Evolutionary conservation across 2,888 invertebrate genomes (phyloP), one percentile per base, ranked within the genome.

Genomic region (Diplazon laetatorius): DNA sequence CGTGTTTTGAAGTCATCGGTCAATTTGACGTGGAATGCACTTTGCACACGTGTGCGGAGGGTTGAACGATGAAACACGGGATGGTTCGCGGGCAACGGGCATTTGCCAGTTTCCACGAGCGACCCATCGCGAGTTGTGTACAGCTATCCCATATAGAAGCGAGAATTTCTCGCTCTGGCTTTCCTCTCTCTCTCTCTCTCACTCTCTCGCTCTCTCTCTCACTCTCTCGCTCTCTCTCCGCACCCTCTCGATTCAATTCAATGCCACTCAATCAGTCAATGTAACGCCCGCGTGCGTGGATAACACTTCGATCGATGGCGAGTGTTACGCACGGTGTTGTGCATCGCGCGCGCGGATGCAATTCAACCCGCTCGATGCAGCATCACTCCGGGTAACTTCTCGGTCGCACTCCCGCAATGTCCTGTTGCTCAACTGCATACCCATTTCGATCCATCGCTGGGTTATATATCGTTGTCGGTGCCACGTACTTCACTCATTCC

Each of bases 251-350:
- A 89, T 89, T 89, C 88, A 88, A 89, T 90, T 89, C 89, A 89
- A 89, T 88, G 88, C 89, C 89, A 89, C 90, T 90, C 90, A 89
- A 89, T 90, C 89, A 89, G 89, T 89, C 89, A 87, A 89, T 89
- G 89, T 89, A 89, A 90, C 89, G 85, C 88, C 85, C 85, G n/a
- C n/a, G 86, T 85, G 83, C 84, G 82, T 81, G 83, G 81, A 84
- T 83, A 82, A 80, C 82, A 84, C 81, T n/a, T 63, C 78, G 60
- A 66, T 83, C 65, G 39, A 59, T 59, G 78, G 35, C n/a, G 59
- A 59, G 50, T 63, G 72, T 73, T 68, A 77, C 68, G 52, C 59
- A 35, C 46, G 12, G 55, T 66, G 62, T 66, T 73, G 65, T 59
- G 63, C 69, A 68, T 59, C 48, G 65, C 65, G 69, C 48, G 65